Conservation (phyloP, 2,797 vertebrate genomes). For the Schizopygopsis malacanthus region DNA sequence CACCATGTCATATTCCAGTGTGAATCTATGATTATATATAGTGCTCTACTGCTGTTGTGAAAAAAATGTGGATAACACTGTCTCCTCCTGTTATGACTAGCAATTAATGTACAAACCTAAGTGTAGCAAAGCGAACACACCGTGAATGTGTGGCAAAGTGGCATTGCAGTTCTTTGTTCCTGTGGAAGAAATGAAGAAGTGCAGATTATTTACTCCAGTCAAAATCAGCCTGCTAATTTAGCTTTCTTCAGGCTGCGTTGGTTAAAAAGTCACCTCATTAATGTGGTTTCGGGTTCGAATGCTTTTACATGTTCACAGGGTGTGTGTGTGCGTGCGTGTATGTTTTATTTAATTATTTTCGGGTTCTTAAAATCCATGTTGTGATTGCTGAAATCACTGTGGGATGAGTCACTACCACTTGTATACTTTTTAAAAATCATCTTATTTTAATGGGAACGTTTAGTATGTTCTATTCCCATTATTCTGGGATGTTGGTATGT, state of each 20-base stretch:
- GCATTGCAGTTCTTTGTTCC: constrained; percentile 26
- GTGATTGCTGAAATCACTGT: constrained; percentile 73
- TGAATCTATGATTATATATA: constrained; percentile 29
- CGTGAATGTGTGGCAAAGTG: constrained; percentile 23
- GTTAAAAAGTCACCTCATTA: constrained; percentile 2
- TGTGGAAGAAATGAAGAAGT: constrained; percentile 58
- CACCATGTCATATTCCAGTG: constrained; percentile 11
- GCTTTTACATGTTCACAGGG: constrained; percentile 67
- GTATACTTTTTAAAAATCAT: constrained; percentile 56
- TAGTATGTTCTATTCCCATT: constrained; percentile 21
- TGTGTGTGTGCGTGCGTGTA: constrained; percentile 36
- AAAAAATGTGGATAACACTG: constrained; percentile 59
- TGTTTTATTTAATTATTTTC: constrained; percentile 72
- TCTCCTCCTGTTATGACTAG: constrained; percentile 45
- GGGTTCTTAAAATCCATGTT: constrained; percentile 61
- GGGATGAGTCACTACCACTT: constrained; percentile 69
- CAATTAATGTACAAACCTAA: constrained; percentile 39
- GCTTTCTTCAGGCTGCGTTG: constrained; percentile 5
- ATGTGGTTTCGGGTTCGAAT: not conserved
- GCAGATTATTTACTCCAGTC: constrained; percentile 45
- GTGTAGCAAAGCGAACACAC: constrained; percentile 27
- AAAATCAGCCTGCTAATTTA: constrained; percentile 29
- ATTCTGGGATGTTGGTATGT: constrained; percentile 38
- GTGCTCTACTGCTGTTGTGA: constrained; percentile 54
- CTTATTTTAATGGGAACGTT: constrained; percentile 36